Evolutionary conservation across 2,113 vertebrate species (phyloP).

Genomic region (Pyrgilauda ruficollis): DNA sequence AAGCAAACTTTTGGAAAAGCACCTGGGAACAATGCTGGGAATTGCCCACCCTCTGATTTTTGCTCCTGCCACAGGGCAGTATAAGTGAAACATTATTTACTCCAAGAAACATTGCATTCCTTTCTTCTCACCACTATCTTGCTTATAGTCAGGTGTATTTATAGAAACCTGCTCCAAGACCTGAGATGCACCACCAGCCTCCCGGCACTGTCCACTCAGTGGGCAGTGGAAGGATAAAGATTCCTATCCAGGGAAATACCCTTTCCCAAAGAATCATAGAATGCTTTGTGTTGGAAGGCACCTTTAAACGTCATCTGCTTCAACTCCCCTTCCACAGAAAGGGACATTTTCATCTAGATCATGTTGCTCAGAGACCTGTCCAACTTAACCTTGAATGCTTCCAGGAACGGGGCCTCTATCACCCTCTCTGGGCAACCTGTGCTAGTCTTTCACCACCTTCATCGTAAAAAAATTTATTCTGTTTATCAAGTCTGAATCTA

Average conservation of each 20-base stretch:
- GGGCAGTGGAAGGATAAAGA: not conserved
- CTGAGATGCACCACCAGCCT: not conserved
- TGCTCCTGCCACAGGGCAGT: not conserved
- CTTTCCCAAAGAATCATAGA: not conserved
- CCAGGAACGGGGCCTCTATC: not conserved
- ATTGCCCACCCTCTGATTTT: not conserved
- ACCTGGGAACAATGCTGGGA: not conserved
- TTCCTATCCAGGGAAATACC: not conserved
- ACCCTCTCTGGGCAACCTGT: not conserved
- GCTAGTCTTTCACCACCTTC: not conserved
- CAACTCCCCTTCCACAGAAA: not conserved
- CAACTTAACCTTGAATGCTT: not conserved
- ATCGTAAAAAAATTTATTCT: not conserved
- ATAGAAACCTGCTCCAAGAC: not conserved
- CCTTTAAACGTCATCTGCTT: not conserved
- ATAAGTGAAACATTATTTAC: not conserved
- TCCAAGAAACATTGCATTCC: not conserved
- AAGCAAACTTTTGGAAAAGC: conserved; percentile 19
- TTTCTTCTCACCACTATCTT: not conserved
- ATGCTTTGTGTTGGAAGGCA: not conserved
- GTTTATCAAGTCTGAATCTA: not conserved
- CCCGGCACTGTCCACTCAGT: not conserved
- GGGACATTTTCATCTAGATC: not conserved
- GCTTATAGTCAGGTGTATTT: not conserved
- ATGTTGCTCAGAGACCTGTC: not conserved